These are phyloP conservation scores for Pseudochromis fuscus DNA, from an alignment of 2,797 vertebrate genomes.

Conservation along the genomic window DNA sequence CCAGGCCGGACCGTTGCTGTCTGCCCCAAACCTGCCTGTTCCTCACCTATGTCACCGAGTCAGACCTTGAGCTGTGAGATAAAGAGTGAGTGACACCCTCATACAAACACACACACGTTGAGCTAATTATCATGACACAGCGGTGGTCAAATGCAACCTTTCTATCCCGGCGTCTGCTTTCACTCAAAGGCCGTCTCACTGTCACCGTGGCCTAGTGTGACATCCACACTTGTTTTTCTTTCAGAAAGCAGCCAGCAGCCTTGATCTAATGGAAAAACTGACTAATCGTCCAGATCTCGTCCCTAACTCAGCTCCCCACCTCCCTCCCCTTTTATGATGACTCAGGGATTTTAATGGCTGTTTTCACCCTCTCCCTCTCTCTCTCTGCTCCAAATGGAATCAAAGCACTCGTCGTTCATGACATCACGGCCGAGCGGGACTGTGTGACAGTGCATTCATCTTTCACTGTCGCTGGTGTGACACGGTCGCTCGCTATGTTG, in stretches of 20 bases:
- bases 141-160: slow-evolving; percentile 30
- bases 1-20: slow-evolving; percentile 28
- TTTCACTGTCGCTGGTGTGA: slow-evolving; percentile 41
- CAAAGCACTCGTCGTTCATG: slow-evolving; percentile 67
- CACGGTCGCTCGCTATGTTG: slow-evolving; percentile 23
- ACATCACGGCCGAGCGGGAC: slow-evolving; percentile 71
- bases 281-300: slow-evolving; percentile 73
- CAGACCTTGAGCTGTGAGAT: slow-evolving; percentile 92
- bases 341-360: slow-evolving; percentile 75
- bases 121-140: slow-evolving; percentile 27
- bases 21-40: slow-evolving; percentile 70
- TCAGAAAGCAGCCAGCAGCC: slow-evolving; percentile 68
- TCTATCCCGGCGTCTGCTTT: slow-evolving; percentile 22
- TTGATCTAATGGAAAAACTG: slow-evolving; percentile 87
- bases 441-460: slow-evolving; percentile 38
- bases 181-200: slow-evolving; percentile 56
- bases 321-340: slow-evolving; percentile 74
- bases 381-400: slow-evolving; percentile 63
- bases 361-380: slow-evolving; percentile 6
- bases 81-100: slow-evolving; percentile 39
- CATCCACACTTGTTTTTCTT: slow-evolving; percentile 82
- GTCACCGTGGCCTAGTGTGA: slow-evolving; percentile 77
- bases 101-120: slow-evolving; percentile 2
- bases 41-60: slow-evolving; percentile 89
- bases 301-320: slow-evolving; percentile 51